Percentiles rank a stretch among this genome's conserved stretches.
Evolutionary conservation across 2,888 invertebrate genomes (phyloP).

Genomic region (Volucella zonaria): DNA sequence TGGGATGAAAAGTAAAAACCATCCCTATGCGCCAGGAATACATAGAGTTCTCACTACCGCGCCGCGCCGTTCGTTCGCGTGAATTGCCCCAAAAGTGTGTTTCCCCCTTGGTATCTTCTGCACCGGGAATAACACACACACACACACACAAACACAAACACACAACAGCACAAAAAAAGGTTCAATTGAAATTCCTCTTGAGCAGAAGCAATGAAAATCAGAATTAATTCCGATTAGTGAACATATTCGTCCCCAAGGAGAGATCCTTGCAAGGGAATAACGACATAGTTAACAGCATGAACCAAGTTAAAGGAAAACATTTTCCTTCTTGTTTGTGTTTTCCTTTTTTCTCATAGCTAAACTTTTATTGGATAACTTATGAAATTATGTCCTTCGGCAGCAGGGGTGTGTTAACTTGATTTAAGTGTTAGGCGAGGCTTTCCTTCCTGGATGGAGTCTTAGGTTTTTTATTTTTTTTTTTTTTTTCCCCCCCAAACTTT

Average conservation of each 20-base stretch:
- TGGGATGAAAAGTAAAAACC: too few species aligned
- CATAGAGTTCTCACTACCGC: not conserved
- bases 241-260: conserved; percentile 64
- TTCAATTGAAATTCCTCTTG: conserved; percentile 67
- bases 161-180: conserved; percentile 21
- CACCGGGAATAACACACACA: not conserved
- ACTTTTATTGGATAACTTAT: conserved; percentile 64
- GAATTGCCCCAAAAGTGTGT: not conserved
- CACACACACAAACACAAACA: too few species aligned
- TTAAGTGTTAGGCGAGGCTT: not conserved
- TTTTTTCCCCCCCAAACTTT: too few species aligned
- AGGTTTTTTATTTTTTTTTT: too few species aligned
- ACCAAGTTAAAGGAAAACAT: conserved; percentile 6
- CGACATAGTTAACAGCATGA: conserved; percentile 45
- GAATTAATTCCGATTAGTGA: conserved; percentile 70
- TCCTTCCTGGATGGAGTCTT: too few species aligned
- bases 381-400: conserved; percentile 20
- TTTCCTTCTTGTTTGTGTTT: not conserved
- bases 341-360: conserved; percentile 14
- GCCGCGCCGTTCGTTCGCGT: too few species aligned
- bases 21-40: not conserved
- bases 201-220: conserved; percentile 58
- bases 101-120: conserved; percentile 1
- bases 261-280: conserved; percentile 29
- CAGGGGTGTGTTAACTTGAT: conserved; percentile 8